Evolutionary conservation across 1,140 invertebrate genomes (phyloP).

Genomic region (Drosophila navojoa): DNA sequence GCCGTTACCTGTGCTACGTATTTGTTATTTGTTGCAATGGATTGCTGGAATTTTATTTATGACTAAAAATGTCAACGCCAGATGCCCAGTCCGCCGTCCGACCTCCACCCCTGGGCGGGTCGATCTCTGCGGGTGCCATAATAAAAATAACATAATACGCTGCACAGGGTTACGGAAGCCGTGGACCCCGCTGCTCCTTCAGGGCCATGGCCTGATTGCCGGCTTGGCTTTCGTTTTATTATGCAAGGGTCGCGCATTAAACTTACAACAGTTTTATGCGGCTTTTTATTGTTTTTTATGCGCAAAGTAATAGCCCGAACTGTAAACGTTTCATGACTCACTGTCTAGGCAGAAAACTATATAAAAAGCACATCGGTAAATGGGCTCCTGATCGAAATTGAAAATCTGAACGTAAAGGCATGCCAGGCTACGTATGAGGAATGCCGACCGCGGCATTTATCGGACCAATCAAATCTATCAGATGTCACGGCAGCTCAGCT

Average conservation of each 20-base stretch:
- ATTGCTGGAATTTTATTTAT: conserved; percentile 61
- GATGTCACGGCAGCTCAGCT: conserved; percentile 37
- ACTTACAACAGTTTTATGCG: conserved; percentile 62
- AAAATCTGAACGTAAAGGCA: conserved; percentile 69
- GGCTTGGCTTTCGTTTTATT: conserved; percentile 71
- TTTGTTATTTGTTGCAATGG: conserved; percentile 48
- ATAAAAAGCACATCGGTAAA: conserved; percentile 13
- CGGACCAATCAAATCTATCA: conserved; percentile 53
- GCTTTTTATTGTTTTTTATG: conserved; percentile 58
- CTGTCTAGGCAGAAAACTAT: conserved; percentile 17
- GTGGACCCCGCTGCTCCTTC: conserved; percentile 1
- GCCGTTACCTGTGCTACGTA: conserved; percentile 16
- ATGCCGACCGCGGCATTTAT: conserved; percentile 27
- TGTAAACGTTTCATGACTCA: conserved; percentile 53
- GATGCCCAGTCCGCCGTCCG: neutral
- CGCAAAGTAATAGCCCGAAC: conserved; percentile 19
- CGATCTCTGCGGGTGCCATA: conserved; percentile 29
- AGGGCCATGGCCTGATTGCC: conserved; percentile 40
- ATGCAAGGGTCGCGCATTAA: conserved; percentile 32
- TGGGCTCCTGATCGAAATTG: conserved; percentile 62
- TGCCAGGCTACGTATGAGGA: conserved; percentile 48
- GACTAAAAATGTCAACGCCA: conserved; percentile 51
- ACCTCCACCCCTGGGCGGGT: neutral
- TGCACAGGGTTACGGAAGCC: neutral
- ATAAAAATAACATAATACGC: conserved; percentile 66